A percentile compares a stretch with the other conserved stretches of the same genome.
Evolutionary conservation across 1,140 invertebrate species (phyloP).

Genomic region (Pseudomyrmex cubaensis): DNA sequence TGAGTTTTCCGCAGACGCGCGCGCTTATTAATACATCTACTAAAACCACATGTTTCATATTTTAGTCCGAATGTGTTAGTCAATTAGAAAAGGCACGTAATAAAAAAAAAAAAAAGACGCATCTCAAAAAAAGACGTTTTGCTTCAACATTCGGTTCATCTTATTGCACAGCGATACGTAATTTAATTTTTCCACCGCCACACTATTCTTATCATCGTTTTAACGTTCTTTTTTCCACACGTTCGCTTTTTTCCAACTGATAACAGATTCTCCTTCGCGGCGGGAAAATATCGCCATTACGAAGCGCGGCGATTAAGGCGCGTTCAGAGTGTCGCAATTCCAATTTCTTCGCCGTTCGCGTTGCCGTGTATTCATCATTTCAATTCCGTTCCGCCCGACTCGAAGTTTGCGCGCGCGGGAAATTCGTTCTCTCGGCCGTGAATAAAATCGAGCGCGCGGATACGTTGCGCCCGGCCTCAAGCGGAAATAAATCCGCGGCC

Average conservation of each 20-base stretch:
- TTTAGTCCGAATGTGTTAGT: conserved; percentile 6
- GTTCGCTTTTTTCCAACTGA: conserved; percentile 21
- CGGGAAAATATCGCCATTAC: conserved; percentile 27
- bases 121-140: background rate
- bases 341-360: conserved; percentile 32
- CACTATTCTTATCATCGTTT: conserved; percentile 8
- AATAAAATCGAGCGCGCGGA: conserved; percentile 49
- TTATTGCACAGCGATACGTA: background rate
- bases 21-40: background rate
- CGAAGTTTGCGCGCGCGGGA: conserved; percentile 29
- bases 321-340: conserved; percentile 36
- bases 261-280: conserved; percentile 23
- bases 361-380: conserved; percentile 41
- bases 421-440: conserved; percentile 54
- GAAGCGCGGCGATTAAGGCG: conserved; percentile 39
- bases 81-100: background rate
- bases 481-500: conserved; percentile 52
- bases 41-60: conserved; percentile 14
- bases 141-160: conserved; percentile 1
- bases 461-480: conserved; percentile 9
- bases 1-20: background rate
- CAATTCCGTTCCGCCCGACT: conserved; percentile 48
- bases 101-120: background rate
- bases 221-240: conserved; percentile 9
- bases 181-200: conserved; percentile 17